Percentiles rank a stretch among this genome's conserved stretches.
phyloP scores from a whole-genome alignment of 2,888 invertebrate genomes.

The Oithona nana region DNA sequence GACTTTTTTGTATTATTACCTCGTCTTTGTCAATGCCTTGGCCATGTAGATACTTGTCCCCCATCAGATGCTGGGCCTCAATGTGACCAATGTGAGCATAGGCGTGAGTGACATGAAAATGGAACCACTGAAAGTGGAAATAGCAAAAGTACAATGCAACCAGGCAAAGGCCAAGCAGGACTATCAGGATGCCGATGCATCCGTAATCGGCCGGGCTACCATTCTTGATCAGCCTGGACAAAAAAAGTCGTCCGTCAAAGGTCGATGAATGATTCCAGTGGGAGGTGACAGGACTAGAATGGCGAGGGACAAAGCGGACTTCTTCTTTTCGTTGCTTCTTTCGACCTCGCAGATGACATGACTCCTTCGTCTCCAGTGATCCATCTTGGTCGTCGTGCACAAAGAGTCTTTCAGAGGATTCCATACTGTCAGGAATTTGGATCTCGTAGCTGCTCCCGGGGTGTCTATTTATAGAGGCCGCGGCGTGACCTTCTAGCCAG shows the following conservation, averaged over 20 bases:
- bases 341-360: too few relatives aligned
- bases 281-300: too few relatives aligned
- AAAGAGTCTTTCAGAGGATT: too few relatives aligned
- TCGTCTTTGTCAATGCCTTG: conserved; percentile 7
- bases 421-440: too few relatives aligned
- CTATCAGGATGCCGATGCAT: neutral
- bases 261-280: neutral
- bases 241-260: neutral
- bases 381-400: too few relatives aligned
- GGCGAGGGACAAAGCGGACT: too few relatives aligned
- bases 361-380: too few relatives aligned
- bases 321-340: too few relatives aligned
- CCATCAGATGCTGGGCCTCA: conserved; percentile 30
- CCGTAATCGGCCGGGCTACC: neutral
- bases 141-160: conserved; percentile 22
- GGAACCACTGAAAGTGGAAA: conserved; percentile 30
- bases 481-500: too few relatives aligned
- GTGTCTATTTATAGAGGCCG: too few relatives aligned
- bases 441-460: too few relatives aligned
- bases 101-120: conserved; percentile 29
- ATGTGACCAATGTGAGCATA: conserved; percentile 31
- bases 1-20: neutral
- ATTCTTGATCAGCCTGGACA: neutral
- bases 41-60: conserved; percentile 31
- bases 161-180: neutral